Percentiles rank a stretch among this genome's conserved stretches.
Evolutionary conservation across 2,113 vertebrate species (phyloP).

Genomic region (Paramisgurnus dabryanus): DNA sequence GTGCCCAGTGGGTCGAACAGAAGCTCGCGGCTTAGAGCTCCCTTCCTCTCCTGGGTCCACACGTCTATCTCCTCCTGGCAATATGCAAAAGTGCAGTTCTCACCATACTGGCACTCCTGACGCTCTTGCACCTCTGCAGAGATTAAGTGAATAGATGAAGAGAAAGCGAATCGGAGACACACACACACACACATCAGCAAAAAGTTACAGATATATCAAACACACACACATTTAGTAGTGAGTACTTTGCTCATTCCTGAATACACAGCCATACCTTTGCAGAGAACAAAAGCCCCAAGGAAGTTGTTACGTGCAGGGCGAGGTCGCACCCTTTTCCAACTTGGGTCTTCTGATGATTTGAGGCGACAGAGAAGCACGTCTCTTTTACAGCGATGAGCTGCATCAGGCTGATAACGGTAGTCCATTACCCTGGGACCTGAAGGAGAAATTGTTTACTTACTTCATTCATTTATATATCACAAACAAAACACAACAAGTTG

Average conservation of each 20-base stretch:
- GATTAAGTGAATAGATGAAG: background rate
- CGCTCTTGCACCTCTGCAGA: conserved; percentile 93
- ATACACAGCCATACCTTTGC: conserved; percentile 83
- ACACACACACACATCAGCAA: too few species aligned
- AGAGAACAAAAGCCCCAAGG: conserved; percentile 93
- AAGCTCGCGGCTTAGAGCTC: conserved; percentile 93
- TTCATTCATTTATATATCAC: background rate
- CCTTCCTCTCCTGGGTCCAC: conserved; percentile 98
- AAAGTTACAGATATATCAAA: too few species aligned
- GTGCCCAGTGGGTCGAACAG: conserved; percentile 94
- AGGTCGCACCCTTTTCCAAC: conserved; percentile 93
- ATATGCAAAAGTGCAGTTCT: conserved; percentile 99
- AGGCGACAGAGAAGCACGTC: conserved; percentile 90
- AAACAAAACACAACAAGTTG: too few species aligned
- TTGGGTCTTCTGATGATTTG: conserved; percentile 83
- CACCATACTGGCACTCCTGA: conserved; percentile 98
- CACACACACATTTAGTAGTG: too few species aligned
- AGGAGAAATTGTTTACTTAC: background rate
- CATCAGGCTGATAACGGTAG: conserved; percentile 91
- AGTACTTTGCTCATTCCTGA: background rate
- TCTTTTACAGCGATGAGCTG: conserved; percentile 93
- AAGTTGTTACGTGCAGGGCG: conserved; percentile 95
- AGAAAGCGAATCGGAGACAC: too few species aligned
- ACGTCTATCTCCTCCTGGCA: conserved; percentile 99
- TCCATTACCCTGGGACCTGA: conserved; percentile 91